Evolutionary conservation across 2,797 vertebrate genomes (phyloP), one percentile per base, ranked within the genome.

Genomic region (Parotocinclus haroldoi): DNA sequence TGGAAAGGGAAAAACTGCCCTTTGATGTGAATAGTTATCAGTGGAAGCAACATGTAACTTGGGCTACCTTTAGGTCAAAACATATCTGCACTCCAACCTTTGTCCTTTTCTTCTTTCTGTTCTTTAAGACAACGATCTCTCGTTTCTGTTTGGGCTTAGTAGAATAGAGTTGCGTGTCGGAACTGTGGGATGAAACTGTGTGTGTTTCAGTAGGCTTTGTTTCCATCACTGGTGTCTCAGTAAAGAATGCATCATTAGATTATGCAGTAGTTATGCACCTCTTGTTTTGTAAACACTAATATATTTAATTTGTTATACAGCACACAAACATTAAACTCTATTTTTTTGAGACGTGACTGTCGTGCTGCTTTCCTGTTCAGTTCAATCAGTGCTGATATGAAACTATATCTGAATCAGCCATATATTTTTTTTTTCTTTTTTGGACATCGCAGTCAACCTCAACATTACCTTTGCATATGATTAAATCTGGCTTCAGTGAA

Each of bases 281-380:
- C 90, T 89, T 92, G 72, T 76, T 75, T 77, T 96, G 89, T 94
- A 93, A 96, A 96, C 95, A 96, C 95, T 98, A 97, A 95, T 96
- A 95, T 98, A 96, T 95, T 95, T 95, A 94, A 95, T 93, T 97
- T 97, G 90, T 91, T 95, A 94, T 94, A 95, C 92, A 85, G 87
- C 85, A 90, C 89, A 92, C 89, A 74, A 87, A 92, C 91, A 95
- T 95, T 94, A 96, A 95, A 96, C 91, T 93, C 88, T 92, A 92
- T 92, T 92, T 92, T 76, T 92, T 91, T 89, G 81, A 91, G 85
- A 86, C 86, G 80, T 81, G 73, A 88, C 84, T 74, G 82, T 87
- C 82, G 72, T 49, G 76, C 13, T 77, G 64, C 65, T 77, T 84
- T 78, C 82, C 76, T 89, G 71, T 59, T 82, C 68, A 55, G 17